Evolutionary conservation across 2,113 vertebrate species (phyloP).

Genomic region (Chitala chitala): DNA sequence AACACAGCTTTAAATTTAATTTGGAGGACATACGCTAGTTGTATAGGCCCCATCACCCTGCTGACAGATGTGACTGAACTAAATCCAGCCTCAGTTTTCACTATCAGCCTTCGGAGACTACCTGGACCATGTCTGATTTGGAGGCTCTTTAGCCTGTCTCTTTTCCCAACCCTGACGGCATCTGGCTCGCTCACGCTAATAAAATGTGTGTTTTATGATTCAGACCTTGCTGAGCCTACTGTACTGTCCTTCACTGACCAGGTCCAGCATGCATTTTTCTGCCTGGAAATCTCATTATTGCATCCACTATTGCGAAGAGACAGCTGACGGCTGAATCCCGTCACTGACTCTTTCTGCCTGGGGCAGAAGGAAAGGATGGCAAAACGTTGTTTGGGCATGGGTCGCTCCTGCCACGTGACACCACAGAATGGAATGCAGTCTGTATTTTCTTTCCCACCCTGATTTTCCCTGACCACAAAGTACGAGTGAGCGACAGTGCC

Average conservation of each 20-base stretch:
- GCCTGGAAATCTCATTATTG: background rate
- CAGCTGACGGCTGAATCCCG: no score
- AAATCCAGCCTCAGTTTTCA: no score
- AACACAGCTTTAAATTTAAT: no score
- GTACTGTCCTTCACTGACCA: background rate
- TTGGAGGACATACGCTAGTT: no score
- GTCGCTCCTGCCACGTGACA: background rate
- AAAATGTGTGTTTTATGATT: background rate
- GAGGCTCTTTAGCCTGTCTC: background rate
- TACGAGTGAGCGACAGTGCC: no score
- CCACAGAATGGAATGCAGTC: background rate
- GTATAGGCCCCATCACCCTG: no score
- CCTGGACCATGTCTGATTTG: background rate
- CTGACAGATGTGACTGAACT: no score
- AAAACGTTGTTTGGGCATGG: no score
- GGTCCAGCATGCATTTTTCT: background rate
- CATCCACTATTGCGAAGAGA: background rate
- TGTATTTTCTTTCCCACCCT: background rate
- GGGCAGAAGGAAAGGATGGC: background rate
- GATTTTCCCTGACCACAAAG: background rate
- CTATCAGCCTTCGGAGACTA: background rate
- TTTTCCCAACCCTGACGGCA: no score
- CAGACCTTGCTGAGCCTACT: background rate
- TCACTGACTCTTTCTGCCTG: background rate
- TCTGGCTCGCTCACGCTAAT: no score